Percentiles rank a stretch among this genome's conserved stretches.
Conservation (phyloP, 2,113 vertebrate species). For the Protobothrops flavoviridis region DNA sequence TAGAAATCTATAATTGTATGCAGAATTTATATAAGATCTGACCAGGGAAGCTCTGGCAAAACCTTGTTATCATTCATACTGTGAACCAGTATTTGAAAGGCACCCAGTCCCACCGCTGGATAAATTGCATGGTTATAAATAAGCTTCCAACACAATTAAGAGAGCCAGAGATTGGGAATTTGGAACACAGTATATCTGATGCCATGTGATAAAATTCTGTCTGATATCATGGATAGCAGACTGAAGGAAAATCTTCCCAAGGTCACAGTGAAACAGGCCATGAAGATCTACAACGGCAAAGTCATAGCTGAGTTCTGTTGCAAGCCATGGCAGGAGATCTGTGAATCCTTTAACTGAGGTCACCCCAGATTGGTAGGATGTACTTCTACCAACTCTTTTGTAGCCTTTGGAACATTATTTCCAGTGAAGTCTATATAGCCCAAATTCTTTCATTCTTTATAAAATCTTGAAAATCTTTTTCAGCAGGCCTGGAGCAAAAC, state of each 20-base stretch:
- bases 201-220: not conserved
- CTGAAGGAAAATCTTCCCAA: not conserved
- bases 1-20: not conserved
- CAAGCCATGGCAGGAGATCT: not conserved
- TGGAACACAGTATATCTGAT: not conserved
- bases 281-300: not conserved
- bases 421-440: not conserved
- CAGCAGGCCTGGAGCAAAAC: not conserved
- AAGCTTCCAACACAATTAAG: not conserved
- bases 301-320: not conserved
- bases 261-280: not conserved
- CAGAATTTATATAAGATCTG: not conserved
- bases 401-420: not conserved
- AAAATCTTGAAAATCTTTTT: not conserved
- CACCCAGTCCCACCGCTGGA: not conserved
- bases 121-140: not conserved
- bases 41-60: not conserved
- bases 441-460: not conserved
- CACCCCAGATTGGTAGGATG: not conserved
- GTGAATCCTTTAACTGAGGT: not conserved
- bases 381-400: not conserved
- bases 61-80: not conserved
- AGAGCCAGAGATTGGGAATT: not conserved
- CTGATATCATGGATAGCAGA: not conserved
- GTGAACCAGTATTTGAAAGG: not conserved